Conservation (phyloP, 1,140 invertebrate genomes). For the Calephelis nemesis region DNA sequence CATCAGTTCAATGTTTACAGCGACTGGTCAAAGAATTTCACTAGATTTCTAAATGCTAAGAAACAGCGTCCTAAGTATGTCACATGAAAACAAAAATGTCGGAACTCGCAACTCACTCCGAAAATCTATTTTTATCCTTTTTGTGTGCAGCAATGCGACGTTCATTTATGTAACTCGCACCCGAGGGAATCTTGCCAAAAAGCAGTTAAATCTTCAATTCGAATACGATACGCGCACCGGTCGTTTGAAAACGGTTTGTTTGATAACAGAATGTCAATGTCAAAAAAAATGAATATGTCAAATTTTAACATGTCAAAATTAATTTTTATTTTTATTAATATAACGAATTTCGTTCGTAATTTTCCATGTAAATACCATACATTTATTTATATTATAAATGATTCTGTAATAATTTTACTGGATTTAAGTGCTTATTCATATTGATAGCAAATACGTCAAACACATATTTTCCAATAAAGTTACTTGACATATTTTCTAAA, state of each 20-base stretch:
- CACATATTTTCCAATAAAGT: too few relatives aligned
- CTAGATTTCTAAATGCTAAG: conserved; percentile 63
- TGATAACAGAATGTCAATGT: conserved; percentile 27
- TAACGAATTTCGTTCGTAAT: too few relatives aligned
- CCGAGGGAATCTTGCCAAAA: conserved; percentile 76
- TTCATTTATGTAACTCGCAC: conserved; percentile 66
- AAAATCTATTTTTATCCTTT: conserved; percentile 76
- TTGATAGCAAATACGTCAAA: too few relatives aligned
- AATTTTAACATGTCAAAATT: not conserved
- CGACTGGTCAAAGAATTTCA: conserved; percentile 59
- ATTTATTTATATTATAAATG: too few relatives aligned
- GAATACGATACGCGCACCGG: conserved; percentile 42
- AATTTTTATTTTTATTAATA: not conserved
- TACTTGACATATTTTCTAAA: too few relatives aligned
- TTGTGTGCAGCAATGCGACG: conserved; percentile 56
- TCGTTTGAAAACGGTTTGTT: conserved; percentile 61
- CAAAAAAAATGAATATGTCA: conserved; percentile 1
- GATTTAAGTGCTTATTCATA: too few relatives aligned
- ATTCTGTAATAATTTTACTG: too few relatives aligned
- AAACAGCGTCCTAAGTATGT: conserved; percentile 61
- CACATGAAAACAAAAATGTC: conserved; percentile 75
- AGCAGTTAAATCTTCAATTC: conserved; percentile 41
- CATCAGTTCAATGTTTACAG: conserved; percentile 65
- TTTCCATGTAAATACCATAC: too few relatives aligned
- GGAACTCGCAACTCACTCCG: conserved; percentile 67